Evolutionary conservation across 1,140 invertebrate genomes (phyloP), one percentile per base, ranked within the genome.

Genomic region (Euglossa dilemma): DNA sequence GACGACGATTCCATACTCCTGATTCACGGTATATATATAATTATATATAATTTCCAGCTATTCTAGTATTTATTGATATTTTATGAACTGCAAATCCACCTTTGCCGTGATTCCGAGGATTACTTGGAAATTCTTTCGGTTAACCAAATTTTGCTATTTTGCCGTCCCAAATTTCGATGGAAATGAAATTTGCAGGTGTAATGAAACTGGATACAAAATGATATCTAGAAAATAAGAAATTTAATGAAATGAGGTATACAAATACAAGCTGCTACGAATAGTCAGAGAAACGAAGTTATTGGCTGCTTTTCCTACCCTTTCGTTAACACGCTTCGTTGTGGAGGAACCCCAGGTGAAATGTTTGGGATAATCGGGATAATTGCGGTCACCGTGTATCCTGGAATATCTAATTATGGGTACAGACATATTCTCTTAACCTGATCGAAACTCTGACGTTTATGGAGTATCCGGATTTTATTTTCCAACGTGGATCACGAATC

Each of bases 201-300:
- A 83, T 78, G 71, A 83, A 83, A 71, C 66, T 23, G 47, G 66
- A 78, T 57, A 45, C 47, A 66, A 11, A 69, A 47, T 63, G 81
- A 77, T 75, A 78, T 64, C 66, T n/a, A 20, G 28, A 66, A 54
- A 50, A 78, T 83, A 78, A 83, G n/a, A 83, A 70, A 74, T 83
- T 78, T 18, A 78, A 78, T 56, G 47, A 75, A 76, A 76, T 82
- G 76, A 69, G 54, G 56, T 78, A 63, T 78, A 75, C 36, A 83
- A 83, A 83, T 83, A 50, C 67, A 83, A 78, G 28, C 57, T 54
- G 81, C 71, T 83, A 70, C 64, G 75, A 70, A 50, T 57, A 61
- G 36, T 25, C 80, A 28, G 64, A 25, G 47, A 50, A 83, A 78
- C 52, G 50, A 64, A 66, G 81, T 70, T 75, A 83, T 83, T 54